Evolutionary conservation across 2,113 vertebrate genomes (phyloP).

Genomic region (Nicator chloris): DNA sequence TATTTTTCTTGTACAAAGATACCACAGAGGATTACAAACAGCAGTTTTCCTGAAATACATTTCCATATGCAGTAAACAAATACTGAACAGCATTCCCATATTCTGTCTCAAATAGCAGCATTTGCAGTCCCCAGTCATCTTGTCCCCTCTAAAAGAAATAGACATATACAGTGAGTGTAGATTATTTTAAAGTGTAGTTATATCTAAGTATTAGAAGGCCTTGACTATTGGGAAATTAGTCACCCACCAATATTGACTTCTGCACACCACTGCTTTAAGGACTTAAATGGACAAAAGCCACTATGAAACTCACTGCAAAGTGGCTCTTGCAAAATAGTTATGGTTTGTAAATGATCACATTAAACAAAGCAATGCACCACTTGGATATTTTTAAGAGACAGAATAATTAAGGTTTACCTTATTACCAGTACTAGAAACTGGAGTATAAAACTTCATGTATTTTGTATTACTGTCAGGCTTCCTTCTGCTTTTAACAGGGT

Average conservation of each 20-base stretch:
- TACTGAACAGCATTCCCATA: not conserved
- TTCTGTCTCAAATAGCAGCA: not conserved
- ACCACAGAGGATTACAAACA: not conserved
- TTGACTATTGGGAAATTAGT: not conserved
- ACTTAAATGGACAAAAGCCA: not conserved
- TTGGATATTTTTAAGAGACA: not conserved
- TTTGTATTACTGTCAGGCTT: not conserved
- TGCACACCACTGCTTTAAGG: not conserved
- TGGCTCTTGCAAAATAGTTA: not conserved
- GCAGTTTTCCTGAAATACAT: not conserved
- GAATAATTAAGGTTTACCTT: not conserved
- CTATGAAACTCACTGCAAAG: not conserved
- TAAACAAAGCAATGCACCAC: not conserved
- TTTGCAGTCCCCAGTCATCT: not conserved
- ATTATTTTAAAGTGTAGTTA: not conserved
- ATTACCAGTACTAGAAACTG: not conserved
- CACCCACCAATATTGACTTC: not conserved
- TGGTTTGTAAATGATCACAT: not conserved
- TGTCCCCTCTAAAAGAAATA: not conserved
- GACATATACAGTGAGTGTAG: not conserved
- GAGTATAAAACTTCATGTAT: not conserved
- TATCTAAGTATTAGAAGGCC: not conserved
- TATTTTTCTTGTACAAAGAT: not conserved
- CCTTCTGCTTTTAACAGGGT: not conserved
- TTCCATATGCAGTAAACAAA: not conserved